Evolutionary conservation across 2,888 invertebrate species (phyloP).

Genomic region (Melanotus villosus): DNA sequence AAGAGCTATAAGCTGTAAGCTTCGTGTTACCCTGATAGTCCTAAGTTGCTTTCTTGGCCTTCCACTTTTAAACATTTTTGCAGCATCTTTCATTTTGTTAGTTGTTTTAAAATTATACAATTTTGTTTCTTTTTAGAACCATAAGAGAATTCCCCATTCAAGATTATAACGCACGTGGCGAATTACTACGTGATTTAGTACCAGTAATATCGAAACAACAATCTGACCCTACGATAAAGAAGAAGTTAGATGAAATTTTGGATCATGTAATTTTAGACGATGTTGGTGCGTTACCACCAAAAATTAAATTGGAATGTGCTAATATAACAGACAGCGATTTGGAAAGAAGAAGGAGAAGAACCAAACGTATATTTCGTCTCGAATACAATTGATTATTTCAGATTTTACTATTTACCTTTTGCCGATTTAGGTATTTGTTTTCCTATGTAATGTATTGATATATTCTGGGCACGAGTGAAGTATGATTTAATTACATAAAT

Average conservation of each 20-base stretch:
- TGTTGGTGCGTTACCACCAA: not conserved
- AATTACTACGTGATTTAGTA: not conserved
- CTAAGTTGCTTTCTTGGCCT: too few relatives aligned
- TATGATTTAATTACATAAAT: too few relatives aligned
- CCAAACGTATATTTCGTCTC: not conserved
- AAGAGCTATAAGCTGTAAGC: too few relatives aligned
- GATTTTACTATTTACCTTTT: too few relatives aligned
- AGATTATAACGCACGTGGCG: conserved; percentile 8
- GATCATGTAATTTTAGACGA: not conserved
- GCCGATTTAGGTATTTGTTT: too few relatives aligned
- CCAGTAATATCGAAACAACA: not conserved
- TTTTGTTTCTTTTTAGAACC: not conserved
- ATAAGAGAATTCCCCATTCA: not conserved
- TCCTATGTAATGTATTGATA: too few relatives aligned
- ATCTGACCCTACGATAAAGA: not conserved
- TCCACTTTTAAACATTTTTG: too few relatives aligned
- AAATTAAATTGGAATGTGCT: not conserved
- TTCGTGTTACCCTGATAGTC: too few relatives aligned
- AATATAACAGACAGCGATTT: not conserved
- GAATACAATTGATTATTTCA: not conserved
- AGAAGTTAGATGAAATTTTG: not conserved
- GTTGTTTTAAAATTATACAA: too few relatives aligned
- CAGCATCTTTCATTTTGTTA: too few relatives aligned
- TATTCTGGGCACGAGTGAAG: too few relatives aligned
- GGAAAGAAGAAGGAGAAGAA: not conserved